Conservation (phyloP, 1,140 invertebrate species). For the Chelonus insularis region DNA sequence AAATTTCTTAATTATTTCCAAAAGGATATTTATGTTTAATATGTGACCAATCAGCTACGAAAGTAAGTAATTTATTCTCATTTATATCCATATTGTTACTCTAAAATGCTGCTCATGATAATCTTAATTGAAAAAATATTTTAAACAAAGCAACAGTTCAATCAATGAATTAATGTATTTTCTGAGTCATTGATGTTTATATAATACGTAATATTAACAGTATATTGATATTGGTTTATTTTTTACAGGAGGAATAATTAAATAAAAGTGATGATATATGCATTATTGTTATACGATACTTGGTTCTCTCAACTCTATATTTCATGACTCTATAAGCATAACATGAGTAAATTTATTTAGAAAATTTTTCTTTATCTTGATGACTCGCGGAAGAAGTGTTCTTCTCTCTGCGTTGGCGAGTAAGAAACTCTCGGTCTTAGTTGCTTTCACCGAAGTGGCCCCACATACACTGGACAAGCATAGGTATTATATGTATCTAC, state of each 20-base stretch:
- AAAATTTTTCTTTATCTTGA: slow-evolving; percentile 44
- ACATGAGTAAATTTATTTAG: slow-evolving; percentile 38
- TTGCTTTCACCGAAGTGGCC: slow-evolving; percentile 47
- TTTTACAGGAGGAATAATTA: too few relatives aligned
- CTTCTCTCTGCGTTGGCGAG: slow-evolving; percentile 5
- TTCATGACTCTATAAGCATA: too few relatives aligned
- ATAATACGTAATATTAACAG: too few relatives aligned
- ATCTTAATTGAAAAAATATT: not conserved
- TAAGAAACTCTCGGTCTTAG: slow-evolving; percentile 40
- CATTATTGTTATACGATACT: too few relatives aligned
- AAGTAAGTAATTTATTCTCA: slow-evolving; percentile 14
- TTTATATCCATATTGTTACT: not conserved
- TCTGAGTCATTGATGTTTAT: too few relatives aligned
- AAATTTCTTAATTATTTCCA: not conserved
- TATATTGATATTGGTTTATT: too few relatives aligned
- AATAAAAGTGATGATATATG: too few relatives aligned
- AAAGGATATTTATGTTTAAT: slow-evolving; percentile 3
- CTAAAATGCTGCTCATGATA: not conserved
- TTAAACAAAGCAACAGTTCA: too few relatives aligned
- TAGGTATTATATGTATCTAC: too few relatives aligned
- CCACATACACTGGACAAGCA: slow-evolving; percentile 1
- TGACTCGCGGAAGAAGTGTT: slow-evolving; percentile 32
- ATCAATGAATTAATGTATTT: too few relatives aligned
- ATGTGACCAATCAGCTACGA: slow-evolving; percentile 22
- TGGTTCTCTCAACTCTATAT: too few relatives aligned